These are phyloP conservation scores for Dinocampus coccinellae DNA, from an alignment of 2,888 invertebrate genomes.

Conservation along the genomic window DNA sequence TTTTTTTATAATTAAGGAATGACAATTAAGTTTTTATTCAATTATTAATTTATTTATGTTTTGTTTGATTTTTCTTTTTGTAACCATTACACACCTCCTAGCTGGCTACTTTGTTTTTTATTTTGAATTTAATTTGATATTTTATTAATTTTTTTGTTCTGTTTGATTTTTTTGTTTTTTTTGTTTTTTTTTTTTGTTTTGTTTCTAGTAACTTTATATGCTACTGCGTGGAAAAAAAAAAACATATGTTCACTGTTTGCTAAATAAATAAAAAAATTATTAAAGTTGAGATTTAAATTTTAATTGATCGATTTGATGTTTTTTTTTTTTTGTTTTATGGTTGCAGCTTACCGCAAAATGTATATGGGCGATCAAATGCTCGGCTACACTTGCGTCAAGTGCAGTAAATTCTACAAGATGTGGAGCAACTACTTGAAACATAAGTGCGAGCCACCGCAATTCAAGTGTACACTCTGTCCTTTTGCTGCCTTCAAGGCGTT, in stretches of 20 bases:
- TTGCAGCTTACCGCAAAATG: conserved; percentile 68
- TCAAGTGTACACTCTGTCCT: conserved; percentile 66
- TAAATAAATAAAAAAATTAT: too few relatives aligned
- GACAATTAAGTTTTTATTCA: conserved; percentile 42
- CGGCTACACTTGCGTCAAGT: conserved; percentile 68
- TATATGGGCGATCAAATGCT: conserved; percentile 68
- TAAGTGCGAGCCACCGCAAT: conserved; percentile 68
- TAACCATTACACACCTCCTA: conserved; percentile 17
- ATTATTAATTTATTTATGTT: too few relatives aligned
- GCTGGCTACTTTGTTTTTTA: conserved; percentile 17
- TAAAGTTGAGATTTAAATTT: background rate
- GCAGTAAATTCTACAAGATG: conserved; percentile 70
- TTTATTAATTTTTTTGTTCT: background rate
- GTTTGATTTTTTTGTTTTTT: too few relatives aligned
- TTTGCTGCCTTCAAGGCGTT: conserved; percentile 68
- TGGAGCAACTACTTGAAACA: conserved; percentile 69
- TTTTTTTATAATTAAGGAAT: conserved; percentile 42
- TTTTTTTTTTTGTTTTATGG: conserved; percentile 50
- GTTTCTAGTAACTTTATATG: background rate
- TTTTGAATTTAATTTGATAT: background rate
- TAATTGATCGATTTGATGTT: background rate
- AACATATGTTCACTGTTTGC: background rate
- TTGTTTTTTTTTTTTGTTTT: conserved; percentile 3
- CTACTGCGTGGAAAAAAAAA: background rate
- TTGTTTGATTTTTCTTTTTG: conserved; percentile 25